Base-by-base conservation (phyloP, 2,888 invertebrate species). In the Euplagia quadripunctaria region DNA sequence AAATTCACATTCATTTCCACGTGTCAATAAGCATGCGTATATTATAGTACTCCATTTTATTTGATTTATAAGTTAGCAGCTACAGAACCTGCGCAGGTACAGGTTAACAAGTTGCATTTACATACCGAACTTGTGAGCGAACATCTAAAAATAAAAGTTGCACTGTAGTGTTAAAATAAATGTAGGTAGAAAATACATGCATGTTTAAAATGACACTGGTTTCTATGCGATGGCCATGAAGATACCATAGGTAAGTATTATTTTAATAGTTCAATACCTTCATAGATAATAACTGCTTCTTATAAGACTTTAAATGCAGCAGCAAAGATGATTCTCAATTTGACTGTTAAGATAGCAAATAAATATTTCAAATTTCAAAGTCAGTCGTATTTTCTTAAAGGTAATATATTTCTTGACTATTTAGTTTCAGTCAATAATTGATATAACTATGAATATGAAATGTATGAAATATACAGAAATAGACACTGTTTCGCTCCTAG, bases 101-200 rank as follows among this genome's bases (percentile, higher is more conserved):
- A 86, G 81, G 87, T 88, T 91, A 91, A 91, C 92, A 90, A 92
- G 90, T 86, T 84, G 75, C 88, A 93, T 93, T 93, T 91, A 92
- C 93, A 93, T 93, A 92, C 88, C 88, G 84, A 88, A 90, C 89
- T 89, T 82, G 87, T 88, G 88, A 88, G 88, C 81, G 83, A 86
- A 86, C 87, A 86, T 89, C 92, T 93, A 93, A 93, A 94, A 93
- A 93, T 93, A 94, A 92, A 91, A 91, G 87, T 89, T 89, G 91
- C 88, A 89, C 77, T 78, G 76, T 80, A 80, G 85, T 86, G 86
- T 88, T 87, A 86, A 88, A 87, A 89, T 84, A 72, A 78, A 79
- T 78, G 77, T 77, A 80, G 73, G 77, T 76, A 81, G 58, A 78
- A 75, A 74, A 73, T 71, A 79, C 78, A 41, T 72, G 72, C 71